These are phyloP conservation scores for cattle (Bos taurus) DNA, from an alignment of 2,113 vertebrate species.

Conservation along the genomic window ARS-UCD2.0 NC_037357.1:103349001-103349500, in stretches of 20 bases:
- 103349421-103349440: neutral
- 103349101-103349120: constrained; percentile 44
- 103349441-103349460: neutral
- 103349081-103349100: neutral
- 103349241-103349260: constrained; percentile 42
- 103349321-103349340: neutral
- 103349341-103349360: neutral
- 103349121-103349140: constrained; percentile 48
- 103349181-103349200: neutral
- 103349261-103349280: constrained; percentile 19
- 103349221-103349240: neutral
- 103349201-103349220: constrained; percentile 46
- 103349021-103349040: neutral
- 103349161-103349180: neutral
- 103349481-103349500: neutral
- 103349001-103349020: neutral
- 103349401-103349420: neutral
- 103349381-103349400: neutral
- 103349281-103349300: constrained; percentile 6
- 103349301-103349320: neutral
- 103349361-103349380: neutral
- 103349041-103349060: neutral
- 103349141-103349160: constrained; percentile 40
- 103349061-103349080: neutral
- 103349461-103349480: neutral